These are phyloP conservation scores for Lethenteron reissneri DNA, from an alignment of 2,113 vertebrate genomes.

Conservation along the genomic window DNA sequence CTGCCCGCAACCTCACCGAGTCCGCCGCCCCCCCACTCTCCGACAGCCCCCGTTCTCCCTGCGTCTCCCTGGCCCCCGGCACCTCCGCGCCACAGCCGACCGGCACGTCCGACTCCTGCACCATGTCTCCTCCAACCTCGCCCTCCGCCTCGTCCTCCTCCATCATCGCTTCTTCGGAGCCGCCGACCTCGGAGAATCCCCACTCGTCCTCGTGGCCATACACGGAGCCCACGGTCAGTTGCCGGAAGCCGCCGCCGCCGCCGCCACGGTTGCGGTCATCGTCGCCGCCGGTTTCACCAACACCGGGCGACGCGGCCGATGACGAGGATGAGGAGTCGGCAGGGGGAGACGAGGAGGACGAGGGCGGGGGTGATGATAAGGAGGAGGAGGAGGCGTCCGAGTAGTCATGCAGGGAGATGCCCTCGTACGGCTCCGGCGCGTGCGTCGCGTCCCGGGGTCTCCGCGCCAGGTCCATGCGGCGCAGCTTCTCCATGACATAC, in stretches of 20 bases:
- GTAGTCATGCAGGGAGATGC: conserved; percentile 18
- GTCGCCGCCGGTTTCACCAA: no score
- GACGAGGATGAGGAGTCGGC: no score
- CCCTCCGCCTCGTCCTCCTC: conserved; percentile 17
- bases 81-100: conserved; percentile 89
- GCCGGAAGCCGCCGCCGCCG: no score
- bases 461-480: conserved; percentile 40
- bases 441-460: no score
- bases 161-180: conserved; percentile 37
- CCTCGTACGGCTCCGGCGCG: no score
- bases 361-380: conserved; percentile 28
- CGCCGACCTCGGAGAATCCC: no score
- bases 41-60: conserved; percentile 30
- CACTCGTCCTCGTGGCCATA: conserved; percentile 43
- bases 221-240: conserved; percentile 57
- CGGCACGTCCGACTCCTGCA: conserved; percentile 43
- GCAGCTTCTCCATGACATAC: conserved; percentile 56
- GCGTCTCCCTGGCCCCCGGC: conserved; percentile 63
- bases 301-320: no score
- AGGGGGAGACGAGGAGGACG: no score
- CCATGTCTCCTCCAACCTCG: conserved; percentile 15
- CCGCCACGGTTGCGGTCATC: no score
- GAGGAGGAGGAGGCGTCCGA: conserved; percentile 36
- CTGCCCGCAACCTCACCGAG: conserved; percentile 26
- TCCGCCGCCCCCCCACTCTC: conserved; percentile 58